phyloP scores from a whole-genome alignment of 2,113 vertebrate genomes.

The Bubo scandiacus region DNA sequence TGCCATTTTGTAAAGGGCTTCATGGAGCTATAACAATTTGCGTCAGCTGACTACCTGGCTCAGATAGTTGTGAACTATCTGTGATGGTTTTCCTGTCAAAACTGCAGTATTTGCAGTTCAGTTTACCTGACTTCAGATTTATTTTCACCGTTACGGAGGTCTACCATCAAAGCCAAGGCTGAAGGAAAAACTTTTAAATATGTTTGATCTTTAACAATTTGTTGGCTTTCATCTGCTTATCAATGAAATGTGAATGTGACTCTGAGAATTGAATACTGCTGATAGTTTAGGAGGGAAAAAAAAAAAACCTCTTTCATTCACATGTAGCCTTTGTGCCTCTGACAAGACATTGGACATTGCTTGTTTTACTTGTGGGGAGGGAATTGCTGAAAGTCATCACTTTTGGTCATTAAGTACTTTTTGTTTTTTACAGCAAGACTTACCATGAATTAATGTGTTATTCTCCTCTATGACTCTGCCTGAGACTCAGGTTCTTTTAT shows the following conservation, averaged over 20 bases:
- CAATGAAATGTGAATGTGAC: background rate
- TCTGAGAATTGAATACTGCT: background rate
- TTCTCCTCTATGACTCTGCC: background rate
- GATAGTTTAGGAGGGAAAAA: background rate
- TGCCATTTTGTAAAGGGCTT: background rate
- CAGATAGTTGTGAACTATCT: background rate
- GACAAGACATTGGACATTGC: background rate
- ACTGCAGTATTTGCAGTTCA: background rate
- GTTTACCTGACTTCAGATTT: background rate
- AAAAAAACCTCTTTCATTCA: background rate
- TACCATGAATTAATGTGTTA: background rate
- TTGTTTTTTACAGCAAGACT: background rate
- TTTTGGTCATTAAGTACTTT: background rate
- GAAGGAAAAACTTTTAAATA: background rate
- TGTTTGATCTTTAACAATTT: background rate
- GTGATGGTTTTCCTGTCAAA: background rate
- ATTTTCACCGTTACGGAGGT: background rate
- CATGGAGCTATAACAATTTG: background rate
- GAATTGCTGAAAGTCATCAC: background rate
- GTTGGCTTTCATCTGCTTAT: background rate
- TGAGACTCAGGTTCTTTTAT: background rate
- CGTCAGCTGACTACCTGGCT: background rate
- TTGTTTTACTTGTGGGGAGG: background rate
- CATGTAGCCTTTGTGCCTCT: background rate
- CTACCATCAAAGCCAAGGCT: background rate